A percentile compares a stretch with the other conserved stretches of the same genome.
These are phyloP conservation scores for Nixonia krombeini DNA, from an alignment of 1,140 invertebrate species.

Conservation along the genomic window DNA sequence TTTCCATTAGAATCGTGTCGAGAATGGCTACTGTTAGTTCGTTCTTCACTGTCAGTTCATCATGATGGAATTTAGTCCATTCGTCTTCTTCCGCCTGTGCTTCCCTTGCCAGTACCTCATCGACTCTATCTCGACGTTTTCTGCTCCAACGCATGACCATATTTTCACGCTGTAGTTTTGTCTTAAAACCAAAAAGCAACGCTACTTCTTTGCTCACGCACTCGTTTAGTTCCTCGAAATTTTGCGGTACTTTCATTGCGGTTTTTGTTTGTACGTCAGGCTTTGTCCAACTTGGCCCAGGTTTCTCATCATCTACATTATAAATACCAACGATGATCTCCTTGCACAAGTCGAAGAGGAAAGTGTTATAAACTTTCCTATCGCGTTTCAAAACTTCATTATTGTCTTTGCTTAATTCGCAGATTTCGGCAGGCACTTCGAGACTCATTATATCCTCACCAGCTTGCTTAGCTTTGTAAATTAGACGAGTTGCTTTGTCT, in stretches of 20 bases:
- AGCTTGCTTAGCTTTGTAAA: constrained; percentile 66
- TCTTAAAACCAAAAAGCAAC: constrained; percentile 74
- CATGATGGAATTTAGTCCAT: constrained; percentile 81
- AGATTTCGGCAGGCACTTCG: constrained; percentile 64
- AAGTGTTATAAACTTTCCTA: constrained; percentile 67
- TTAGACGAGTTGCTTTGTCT: constrained; percentile 65
- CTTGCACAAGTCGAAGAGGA: constrained; percentile 78
- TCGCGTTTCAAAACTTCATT: constrained; percentile 62
- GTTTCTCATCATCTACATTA: constrained; percentile 64
- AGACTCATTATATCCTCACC: constrained; percentile 63
- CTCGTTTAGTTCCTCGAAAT: constrained; percentile 66
- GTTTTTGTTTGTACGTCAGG: constrained; percentile 64
- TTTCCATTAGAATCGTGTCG: constrained; percentile 76
- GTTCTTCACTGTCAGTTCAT: constrained; percentile 80
- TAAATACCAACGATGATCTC: constrained; percentile 75
- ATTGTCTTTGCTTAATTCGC: constrained; percentile 60
- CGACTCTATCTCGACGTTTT: constrained; percentile 81
- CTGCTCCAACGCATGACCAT: constrained; percentile 77
- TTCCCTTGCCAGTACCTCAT: constrained; percentile 79
- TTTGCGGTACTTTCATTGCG: constrained; percentile 64
- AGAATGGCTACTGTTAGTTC: constrained; percentile 77
- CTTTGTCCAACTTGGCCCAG: constrained; percentile 74
- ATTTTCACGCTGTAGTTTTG: constrained; percentile 72
- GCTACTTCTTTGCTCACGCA: constrained; percentile 73
- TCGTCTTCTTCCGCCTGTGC: constrained; percentile 79